Percentiles rank a stretch among this genome's conserved stretches.
These are phyloP conservation scores for Dysmachus trigonus DNA, from an alignment of 2,888 invertebrate species.

Conservation along the genomic window DNA sequence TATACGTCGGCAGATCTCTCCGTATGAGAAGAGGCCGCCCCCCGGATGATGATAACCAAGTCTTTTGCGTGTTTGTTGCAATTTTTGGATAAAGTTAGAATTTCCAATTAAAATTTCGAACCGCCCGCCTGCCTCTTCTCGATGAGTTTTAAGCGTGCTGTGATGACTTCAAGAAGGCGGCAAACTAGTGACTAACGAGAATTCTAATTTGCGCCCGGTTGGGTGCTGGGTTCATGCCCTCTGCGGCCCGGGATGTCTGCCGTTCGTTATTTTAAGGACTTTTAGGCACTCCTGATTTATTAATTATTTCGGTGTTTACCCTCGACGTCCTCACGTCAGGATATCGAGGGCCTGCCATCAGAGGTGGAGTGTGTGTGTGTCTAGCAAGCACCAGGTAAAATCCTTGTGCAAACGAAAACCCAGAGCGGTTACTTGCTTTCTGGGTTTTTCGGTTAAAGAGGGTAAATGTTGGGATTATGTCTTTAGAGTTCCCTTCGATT, in stretches of 20 bases:
- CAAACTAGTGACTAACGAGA: conserved; percentile 27
- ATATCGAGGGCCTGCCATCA: background rate
- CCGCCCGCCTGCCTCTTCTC: background rate
- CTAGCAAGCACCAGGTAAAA: background rate
- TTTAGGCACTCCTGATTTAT: background rate
- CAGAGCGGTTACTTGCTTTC: background rate
- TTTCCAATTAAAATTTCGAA: conserved; percentile 38
- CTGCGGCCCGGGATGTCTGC: background rate
- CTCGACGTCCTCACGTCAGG: background rate
- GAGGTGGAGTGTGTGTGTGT: background rate
- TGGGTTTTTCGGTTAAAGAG: background rate
- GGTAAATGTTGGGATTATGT: background rate
- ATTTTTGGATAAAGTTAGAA: conserved; percentile 37
- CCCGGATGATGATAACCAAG: background rate
- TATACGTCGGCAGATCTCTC: background rate
- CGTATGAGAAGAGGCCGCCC: background rate
- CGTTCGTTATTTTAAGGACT: background rate
- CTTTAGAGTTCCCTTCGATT: background rate
- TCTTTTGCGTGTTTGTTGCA: conserved; percentile 32
- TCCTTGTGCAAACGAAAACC: background rate
- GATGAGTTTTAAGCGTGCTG: background rate
- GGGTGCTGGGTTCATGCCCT: background rate
- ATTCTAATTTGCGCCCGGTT: background rate
- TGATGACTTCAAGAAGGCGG: conserved; percentile 26
- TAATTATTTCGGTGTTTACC: background rate